A percentile compares a stretch with the other conserved stretches of the same genome.
phyloP scores from a whole-genome alignment of 2,113 vertebrate species.

The Hyperopisus bebe region DNA sequence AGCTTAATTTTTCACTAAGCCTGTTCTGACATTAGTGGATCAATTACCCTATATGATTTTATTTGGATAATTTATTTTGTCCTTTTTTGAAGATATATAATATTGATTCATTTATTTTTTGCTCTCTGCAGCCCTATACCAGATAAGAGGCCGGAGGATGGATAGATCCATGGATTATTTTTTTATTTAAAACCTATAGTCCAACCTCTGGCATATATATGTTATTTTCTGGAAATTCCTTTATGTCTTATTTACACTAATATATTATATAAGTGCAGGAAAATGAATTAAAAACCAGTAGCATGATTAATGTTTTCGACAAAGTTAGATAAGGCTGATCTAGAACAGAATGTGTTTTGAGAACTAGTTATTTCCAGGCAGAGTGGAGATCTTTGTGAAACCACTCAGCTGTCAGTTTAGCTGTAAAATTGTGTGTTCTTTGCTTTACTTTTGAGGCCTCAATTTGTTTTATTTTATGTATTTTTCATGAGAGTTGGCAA shows the following conservation, averaged over 20 bases:
- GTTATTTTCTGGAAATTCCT: background rate
- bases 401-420: background rate
- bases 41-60: background rate
- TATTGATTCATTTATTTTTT: background rate
- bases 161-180: background rate
- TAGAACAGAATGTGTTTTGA: background rate
- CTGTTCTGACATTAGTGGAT: background rate
- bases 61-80: background rate
- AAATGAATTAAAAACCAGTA: background rate
- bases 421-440: slow-evolving; percentile 16
- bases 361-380: background rate
- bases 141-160: background rate
- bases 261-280: background rate
- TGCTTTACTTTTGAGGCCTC: slow-evolving; percentile 71
- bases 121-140: background rate
- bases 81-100: background rate
- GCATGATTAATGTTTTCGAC: background rate
- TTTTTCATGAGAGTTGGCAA: slow-evolving; percentile 92
- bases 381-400: background rate
- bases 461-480: slow-evolving; percentile 51
- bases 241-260: background rate
- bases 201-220: background rate
- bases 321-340: background rate
- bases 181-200: background rate
- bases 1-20: slow-evolving; percentile 39